Percentiles rank a stretch among this genome's conserved stretches.
Evolutionary conservation across 2,888 invertebrate species (phyloP).

Genomic region (Caenorhabditis japonica): DNA sequence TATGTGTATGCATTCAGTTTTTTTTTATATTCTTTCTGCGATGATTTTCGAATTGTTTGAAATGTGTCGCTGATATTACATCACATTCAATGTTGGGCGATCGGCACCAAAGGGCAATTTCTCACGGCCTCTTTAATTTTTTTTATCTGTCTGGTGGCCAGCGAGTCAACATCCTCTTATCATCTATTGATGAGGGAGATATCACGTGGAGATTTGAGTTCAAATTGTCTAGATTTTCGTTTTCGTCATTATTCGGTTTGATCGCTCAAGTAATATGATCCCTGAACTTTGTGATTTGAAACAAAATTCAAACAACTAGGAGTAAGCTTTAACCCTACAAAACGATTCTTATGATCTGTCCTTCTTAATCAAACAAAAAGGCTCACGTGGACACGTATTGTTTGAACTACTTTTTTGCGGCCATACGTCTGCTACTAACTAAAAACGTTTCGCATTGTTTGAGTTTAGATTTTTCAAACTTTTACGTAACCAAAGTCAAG

Average conservation of each 20-base stretch:
- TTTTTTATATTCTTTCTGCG: no score
- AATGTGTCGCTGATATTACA: slow-evolving; percentile 35
- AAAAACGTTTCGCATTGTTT: slow-evolving; percentile 36
- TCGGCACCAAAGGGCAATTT: slow-evolving; percentile 27
- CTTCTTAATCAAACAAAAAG: slow-evolving; percentile 29
- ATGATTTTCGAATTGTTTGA: slow-evolving; percentile 14
- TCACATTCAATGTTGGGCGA: slow-evolving; percentile 24
- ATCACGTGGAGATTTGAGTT: slow-evolving; percentile 44
- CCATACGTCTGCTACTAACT: slow-evolving; percentile 46
- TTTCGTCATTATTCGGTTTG: slow-evolving; percentile 5
- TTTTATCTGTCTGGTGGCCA: slow-evolving; percentile 45
- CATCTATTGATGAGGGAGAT: no score
- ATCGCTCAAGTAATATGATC: slow-evolving; percentile 5
- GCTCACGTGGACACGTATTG: slow-evolving; percentile 40
- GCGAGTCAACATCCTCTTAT: slow-evolving; percentile 22
- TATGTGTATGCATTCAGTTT: no score
- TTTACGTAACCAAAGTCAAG: neutral
- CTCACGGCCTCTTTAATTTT: slow-evolving; percentile 33
- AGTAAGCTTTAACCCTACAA: slow-evolving; percentile 4
- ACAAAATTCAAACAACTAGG: neutral
- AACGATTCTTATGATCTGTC: no score
- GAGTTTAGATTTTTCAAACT: slow-evolving; percentile 22
- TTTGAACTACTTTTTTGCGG: slow-evolving; percentile 43
- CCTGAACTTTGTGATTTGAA: neutral
- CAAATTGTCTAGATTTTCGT: slow-evolving; percentile 32